Conservation (phyloP, 2,888 invertebrate species). For the Agrochola lota region DNA sequence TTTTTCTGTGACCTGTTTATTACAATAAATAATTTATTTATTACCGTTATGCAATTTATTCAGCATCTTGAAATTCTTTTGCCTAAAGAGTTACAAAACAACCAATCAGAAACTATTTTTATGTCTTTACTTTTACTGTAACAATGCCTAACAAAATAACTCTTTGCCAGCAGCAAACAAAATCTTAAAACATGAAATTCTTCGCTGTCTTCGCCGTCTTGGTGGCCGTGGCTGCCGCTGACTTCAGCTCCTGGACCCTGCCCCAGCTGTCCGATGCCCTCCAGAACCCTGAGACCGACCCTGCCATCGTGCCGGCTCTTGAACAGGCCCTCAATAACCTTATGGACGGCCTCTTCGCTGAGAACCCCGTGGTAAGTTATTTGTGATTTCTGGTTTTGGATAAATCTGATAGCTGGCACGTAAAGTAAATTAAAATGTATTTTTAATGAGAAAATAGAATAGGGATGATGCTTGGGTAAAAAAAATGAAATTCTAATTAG, state of each 20-base stretch:
- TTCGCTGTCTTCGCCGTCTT: conserved; percentile 78
- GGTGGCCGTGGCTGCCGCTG: conserved; percentile 69
- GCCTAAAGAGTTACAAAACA: neutral
- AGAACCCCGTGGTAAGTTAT: conserved; percentile 71
- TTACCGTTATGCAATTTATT: neutral
- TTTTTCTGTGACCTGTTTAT: too few species aligned
- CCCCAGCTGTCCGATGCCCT: conserved; percentile 75
- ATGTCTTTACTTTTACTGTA: neutral
- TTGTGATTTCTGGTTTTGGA: neutral
- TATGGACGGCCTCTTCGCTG: conserved; percentile 73
- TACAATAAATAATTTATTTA: too few species aligned
- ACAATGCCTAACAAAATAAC: neutral
- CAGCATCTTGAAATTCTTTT: neutral
- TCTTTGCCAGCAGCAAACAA: conserved; percentile 48
- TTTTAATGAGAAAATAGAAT: neutral
- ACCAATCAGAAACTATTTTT: neutral
- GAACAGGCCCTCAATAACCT: conserved; percentile 75
- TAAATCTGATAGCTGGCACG: neutral
- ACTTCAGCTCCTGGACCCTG: conserved; percentile 70
- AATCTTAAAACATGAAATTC: conserved; percentile 79
- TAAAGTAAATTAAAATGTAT: neutral
- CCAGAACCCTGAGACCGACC: conserved; percentile 73
- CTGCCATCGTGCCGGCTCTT: conserved; percentile 71
- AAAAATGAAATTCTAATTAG: too few species aligned
- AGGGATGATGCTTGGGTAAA: too few species aligned